Conservation (phyloP, 2,888 invertebrate species). For the Molanna angustata region DNA sequence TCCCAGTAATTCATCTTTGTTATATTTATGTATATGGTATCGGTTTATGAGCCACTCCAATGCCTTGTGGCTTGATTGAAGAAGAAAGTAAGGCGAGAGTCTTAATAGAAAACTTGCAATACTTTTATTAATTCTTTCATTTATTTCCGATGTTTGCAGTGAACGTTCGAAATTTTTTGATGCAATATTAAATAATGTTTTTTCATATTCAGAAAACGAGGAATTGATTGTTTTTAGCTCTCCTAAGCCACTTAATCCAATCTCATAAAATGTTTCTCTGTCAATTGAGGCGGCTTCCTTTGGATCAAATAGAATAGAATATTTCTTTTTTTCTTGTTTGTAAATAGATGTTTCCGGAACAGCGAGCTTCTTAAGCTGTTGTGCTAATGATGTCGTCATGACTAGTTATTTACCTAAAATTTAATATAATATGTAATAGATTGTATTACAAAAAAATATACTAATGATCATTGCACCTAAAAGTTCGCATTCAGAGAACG, state of each 20-base stretch:
- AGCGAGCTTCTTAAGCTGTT: slow-evolving; percentile 72
- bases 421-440: not conserved
- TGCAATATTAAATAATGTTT: slow-evolving; percentile 72
- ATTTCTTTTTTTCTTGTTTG: slow-evolving; percentile 64
- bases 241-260: slow-evolving; percentile 82
- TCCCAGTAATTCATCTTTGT: slow-evolving; percentile 75
- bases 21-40: slow-evolving; percentile 86
- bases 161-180: slow-evolving; percentile 79
- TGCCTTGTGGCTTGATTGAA: slow-evolving; percentile 81
- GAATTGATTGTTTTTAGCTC: slow-evolving; percentile 75
- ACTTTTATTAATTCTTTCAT: slow-evolving; percentile 68
- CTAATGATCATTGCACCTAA: too few species aligned
- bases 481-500: too few species aligned
- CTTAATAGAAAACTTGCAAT: slow-evolving; percentile 77
- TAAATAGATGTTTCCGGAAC: slow-evolving; percentile 72
- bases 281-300: slow-evolving; percentile 87
- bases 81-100: slow-evolving; percentile 84
- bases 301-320: slow-evolving; percentile 85
- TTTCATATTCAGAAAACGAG: slow-evolving; percentile 69
- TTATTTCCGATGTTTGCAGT: slow-evolving; percentile 70
- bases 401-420: not conserved
- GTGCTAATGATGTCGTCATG: slow-evolving; percentile 71
- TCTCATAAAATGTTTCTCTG: slow-evolving; percentile 79
- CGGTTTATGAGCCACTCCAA: slow-evolving; percentile 94
- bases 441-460: too few species aligned